phyloP scores from a whole-genome alignment of 37 sponge, comb jelly and placozoan species.

The Aphrocallistes beatrix region DNA sequence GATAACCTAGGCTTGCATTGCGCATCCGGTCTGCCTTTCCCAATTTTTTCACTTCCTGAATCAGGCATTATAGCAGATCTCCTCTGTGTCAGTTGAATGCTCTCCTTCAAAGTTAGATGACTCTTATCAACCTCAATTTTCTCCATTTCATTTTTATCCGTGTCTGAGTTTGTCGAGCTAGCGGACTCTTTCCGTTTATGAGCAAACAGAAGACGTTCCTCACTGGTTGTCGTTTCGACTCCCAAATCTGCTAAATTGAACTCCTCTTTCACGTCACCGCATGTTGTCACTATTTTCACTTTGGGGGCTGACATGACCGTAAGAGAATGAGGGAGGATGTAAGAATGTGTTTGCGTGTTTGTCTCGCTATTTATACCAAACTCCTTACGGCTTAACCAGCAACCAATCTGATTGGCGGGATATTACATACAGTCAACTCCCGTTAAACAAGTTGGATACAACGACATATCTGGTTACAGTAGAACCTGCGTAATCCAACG shows the following conservation, averaged over 20 bases:
- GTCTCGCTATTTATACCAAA: no score
- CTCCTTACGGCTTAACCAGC: no score
- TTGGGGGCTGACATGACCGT: neutral
- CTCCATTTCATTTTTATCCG: neutral
- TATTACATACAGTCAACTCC: no score
- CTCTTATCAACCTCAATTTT: neutral
- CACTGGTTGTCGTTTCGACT: neutral
- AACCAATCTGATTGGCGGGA: no score
- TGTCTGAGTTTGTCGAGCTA: neutral
- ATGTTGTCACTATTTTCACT: neutral
- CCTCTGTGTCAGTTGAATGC: neutral
- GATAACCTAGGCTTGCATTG: neutral
- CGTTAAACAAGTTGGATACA: no score
- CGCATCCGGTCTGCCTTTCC: neutral
- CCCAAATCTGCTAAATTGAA: neutral
- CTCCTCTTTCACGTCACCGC: neutral
- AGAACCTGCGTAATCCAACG: no score
- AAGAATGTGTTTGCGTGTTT: no score
- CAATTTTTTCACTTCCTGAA: neutral
- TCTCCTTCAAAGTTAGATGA: neutral
- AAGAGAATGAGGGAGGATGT: no score
- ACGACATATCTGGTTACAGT: no score
- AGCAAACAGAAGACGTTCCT: neutral
- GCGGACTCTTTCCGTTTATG: no score
- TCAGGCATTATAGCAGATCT: neutral